These are phyloP conservation scores for Nanger granti DNA, from an alignment of 2,113 vertebrate genomes.

Conservation along the genomic window DNA sequence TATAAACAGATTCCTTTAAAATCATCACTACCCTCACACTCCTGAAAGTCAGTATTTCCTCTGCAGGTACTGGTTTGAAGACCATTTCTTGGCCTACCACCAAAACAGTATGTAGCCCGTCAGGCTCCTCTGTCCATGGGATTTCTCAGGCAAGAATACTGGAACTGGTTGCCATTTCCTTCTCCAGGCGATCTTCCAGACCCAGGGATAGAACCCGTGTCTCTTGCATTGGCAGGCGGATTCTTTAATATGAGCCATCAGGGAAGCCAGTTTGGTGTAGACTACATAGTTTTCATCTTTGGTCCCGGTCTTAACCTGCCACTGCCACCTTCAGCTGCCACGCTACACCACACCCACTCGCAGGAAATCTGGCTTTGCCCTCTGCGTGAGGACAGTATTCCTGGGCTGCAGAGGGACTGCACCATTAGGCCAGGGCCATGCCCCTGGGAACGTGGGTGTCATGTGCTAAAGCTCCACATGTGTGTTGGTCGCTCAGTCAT, in stretches of 20 bases:
- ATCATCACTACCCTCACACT: not conserved
- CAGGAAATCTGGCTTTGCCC: conserved; percentile 85
- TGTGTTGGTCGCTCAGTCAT: not conserved
- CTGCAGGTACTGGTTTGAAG: not conserved
- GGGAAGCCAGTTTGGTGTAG: conserved; percentile 67
- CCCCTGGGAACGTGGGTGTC: conserved; percentile 75
- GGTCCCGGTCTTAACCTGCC: conserved; percentile 90
- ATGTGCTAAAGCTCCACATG: conserved; percentile 71
- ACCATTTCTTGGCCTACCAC: not conserved
- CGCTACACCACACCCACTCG: conserved; percentile 87
- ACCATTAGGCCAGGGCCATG: conserved; percentile 78
- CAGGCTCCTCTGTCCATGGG: not conserved
- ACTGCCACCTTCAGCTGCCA: conserved; percentile 71
- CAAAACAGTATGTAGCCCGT: not conserved
- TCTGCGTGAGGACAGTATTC: conserved; percentile 83
- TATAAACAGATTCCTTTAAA: not conserved
- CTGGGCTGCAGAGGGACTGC: conserved; percentile 77
- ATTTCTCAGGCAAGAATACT: not conserved
- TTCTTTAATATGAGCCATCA: not conserved
- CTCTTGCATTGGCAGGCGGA: not conserved
- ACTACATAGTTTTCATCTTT: conserved; percentile 98
- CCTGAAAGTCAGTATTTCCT: not conserved
- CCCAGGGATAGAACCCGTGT: rapidly evolving
- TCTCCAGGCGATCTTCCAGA: not conserved
- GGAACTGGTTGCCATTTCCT: not conserved